Percentiles rank a stretch among this genome's conserved stretches.
These are phyloP conservation scores for Hyperoplus lanceolatus DNA, from an alignment of 2,797 vertebrate genomes.

Conservation along the genomic window DNA sequence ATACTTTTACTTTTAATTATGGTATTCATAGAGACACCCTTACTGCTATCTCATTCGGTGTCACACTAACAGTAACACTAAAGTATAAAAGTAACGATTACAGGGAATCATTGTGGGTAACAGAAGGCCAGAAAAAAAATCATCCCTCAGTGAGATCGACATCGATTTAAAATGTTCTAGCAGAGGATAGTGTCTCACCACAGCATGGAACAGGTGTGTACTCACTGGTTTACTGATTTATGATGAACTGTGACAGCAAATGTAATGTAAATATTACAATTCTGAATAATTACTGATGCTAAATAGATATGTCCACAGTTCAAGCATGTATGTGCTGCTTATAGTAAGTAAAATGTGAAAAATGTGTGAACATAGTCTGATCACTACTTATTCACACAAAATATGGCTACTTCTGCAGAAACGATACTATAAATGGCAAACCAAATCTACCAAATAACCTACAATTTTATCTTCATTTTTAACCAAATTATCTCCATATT, in stretches of 20 bases:
- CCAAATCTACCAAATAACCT: too few species aligned
- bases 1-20: not conserved
- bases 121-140: not conserved
- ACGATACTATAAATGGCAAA: too few species aligned
- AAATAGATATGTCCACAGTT: not conserved
- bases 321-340: not conserved
- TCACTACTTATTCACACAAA: not conserved
- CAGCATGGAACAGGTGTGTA: not conserved
- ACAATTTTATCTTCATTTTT: too few species aligned
- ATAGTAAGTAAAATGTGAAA: not conserved
- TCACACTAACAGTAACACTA: not conserved
- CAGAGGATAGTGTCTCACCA: constrained; percentile 47
- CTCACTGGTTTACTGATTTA: not conserved
- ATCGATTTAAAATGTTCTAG: constrained; percentile 9
- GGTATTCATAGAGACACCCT: not conserved
- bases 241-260: not conserved
- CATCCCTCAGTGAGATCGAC: not conserved
- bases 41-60: not conserved
- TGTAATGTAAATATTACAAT: not conserved
- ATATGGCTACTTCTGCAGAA: not conserved
- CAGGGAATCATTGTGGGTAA: not conserved
- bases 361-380: not conserved
- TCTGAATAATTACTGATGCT: not conserved
- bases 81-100: not conserved
- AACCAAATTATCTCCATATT: too few species aligned